Conservation (phyloP, 1,140 invertebrate species). For the Cyclargus thomasi region DNA sequence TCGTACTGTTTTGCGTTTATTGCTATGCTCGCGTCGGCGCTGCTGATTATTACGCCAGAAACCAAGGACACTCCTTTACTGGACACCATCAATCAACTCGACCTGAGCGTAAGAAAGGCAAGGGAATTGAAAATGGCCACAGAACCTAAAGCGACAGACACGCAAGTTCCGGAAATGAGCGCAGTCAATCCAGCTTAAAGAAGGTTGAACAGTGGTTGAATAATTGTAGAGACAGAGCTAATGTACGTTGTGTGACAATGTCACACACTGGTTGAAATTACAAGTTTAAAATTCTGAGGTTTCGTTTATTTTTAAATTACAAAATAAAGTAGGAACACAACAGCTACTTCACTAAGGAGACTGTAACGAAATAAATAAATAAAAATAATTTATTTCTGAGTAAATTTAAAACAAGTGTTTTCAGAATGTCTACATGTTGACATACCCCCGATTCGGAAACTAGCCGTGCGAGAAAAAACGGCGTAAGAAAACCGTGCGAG, state of each 20-base stretch:
- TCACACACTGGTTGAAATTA: neutral
- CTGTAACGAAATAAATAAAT: too few relatives aligned
- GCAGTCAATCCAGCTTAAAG: neutral
- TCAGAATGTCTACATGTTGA: too few relatives aligned
- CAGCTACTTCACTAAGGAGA: too few relatives aligned
- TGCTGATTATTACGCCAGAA: slow-evolving; percentile 80
- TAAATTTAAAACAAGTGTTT: too few relatives aligned
- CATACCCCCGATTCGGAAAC: too few relatives aligned
- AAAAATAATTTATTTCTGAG: too few relatives aligned
- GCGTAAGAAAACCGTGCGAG: too few relatives aligned
- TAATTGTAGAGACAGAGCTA: too few relatives aligned
- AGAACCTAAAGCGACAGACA: neutral
- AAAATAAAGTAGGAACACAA: too few relatives aligned
- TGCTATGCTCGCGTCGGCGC: slow-evolving; percentile 75
- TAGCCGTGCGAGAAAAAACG: too few relatives aligned
- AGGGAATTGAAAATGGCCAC: neutral
- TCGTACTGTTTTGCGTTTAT: slow-evolving; percentile 78
- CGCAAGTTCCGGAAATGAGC: neutral
- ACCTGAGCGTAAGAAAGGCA: neutral
- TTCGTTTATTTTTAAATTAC: neutral
- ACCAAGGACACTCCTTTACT: slow-evolving; percentile 79
- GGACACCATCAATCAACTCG: slow-evolving; percentile 76
- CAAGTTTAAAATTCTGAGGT: neutral
- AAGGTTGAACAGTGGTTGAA: neutral
- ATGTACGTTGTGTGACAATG: neutral